Percentiles rank a stretch among this genome's conserved stretches.
These are phyloP conservation scores for Forficula auricularia DNA, from an alignment of 1,140 invertebrate species.

Conservation along the genomic window DNA sequence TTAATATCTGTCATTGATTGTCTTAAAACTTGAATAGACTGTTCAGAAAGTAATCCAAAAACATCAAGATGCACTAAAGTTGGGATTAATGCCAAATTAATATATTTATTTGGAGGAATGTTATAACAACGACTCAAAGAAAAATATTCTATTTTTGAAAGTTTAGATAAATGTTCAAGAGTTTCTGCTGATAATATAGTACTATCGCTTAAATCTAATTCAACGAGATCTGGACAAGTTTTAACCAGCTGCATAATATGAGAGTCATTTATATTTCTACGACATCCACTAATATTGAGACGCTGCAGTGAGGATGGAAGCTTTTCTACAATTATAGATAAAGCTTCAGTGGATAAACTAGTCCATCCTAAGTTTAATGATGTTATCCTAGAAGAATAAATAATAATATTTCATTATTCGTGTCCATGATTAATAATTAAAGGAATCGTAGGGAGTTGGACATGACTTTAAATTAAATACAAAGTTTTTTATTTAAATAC, in stretches of 20 bases:
- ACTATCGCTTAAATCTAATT: constrained; percentile 74
- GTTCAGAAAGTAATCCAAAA: constrained; percentile 51
- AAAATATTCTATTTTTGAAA: constrained; percentile 55
- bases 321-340: constrained; percentile 40
- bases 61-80: constrained; percentile 51
- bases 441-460: too few species aligned
- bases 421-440: too few species aligned
- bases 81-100: constrained; percentile 18
- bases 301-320: constrained; percentile 44
- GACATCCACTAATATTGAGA: constrained; percentile 63
- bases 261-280: constrained; percentile 51
- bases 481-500: too few species aligned
- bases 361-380: constrained; percentile 73
- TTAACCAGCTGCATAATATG: constrained; percentile 43
- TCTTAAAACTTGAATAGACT: constrained; percentile 35
- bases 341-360: constrained; percentile 35
- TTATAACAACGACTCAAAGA: constrained; percentile 70
- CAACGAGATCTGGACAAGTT: constrained; percentile 50
- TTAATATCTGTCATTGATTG: constrained; percentile 33
- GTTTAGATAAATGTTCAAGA: constrained; percentile 38
- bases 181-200: constrained; percentile 42
- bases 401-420: too few species aligned
- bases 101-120: constrained; percentile 33
- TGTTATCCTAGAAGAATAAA: constrained; percentile 37
- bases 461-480: too few species aligned